Evolutionary conservation across 2,113 vertebrate species (phyloP).

Genomic region (Heptranchias perlo): DNA sequence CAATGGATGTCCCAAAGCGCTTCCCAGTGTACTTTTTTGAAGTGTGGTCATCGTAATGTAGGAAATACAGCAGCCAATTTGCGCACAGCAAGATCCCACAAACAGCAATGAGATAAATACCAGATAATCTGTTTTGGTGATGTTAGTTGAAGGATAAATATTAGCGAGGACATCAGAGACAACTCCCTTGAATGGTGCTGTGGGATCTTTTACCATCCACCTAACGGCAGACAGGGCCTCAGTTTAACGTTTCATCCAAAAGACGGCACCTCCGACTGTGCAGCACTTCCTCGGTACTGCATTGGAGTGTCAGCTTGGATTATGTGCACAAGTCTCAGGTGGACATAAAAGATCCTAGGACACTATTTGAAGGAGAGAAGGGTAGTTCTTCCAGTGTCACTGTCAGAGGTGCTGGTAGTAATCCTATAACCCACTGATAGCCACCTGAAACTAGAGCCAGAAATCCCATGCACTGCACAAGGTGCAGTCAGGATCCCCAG

Average conservation of each 20-base stretch:
- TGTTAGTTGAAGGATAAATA: background rate
- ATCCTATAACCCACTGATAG: background rate
- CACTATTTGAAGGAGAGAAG: background rate
- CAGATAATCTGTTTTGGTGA: background rate
- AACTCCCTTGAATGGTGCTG: background rate
- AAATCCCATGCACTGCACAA: background rate
- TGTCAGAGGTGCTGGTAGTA: background rate
- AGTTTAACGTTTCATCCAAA: no score
- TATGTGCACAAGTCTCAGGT: background rate
- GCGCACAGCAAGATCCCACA: background rate
- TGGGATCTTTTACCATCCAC: background rate
- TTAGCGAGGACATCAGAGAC: background rate
- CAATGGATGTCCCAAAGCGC: background rate
- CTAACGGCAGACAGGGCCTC: background rate
- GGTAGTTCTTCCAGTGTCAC: background rate
- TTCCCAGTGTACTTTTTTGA: background rate
- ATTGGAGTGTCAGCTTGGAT: background rate
- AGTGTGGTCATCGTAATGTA: background rate
- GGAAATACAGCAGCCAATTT: background rate
- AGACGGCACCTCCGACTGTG: no score
- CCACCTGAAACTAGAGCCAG: background rate
- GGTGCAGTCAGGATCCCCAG: background rate
- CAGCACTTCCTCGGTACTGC: background rate
- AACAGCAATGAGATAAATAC: background rate
- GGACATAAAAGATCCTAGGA: background rate